Evolutionary conservation across 2,797 vertebrate species (phyloP).

Genomic region (Benthosema pterotum): DNA sequence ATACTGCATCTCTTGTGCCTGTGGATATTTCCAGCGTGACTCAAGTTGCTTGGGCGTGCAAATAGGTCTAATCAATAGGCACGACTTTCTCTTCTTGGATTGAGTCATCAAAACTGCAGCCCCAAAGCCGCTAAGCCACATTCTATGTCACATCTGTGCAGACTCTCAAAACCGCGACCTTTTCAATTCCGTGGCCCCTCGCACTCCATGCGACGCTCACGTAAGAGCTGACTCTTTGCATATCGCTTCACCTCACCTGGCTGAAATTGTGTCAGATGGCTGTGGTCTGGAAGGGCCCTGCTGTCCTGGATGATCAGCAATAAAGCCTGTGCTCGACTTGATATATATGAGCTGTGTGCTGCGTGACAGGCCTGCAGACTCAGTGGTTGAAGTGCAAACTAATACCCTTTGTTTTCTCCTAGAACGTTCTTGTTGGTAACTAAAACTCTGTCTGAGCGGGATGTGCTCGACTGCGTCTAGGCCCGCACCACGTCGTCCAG

Average conservation of each 20-base stretch:
- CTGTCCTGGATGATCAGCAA: no score
- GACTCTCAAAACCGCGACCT: constrained; percentile 70
- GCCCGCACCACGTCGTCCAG: no score
- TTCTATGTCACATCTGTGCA: constrained; percentile 58
- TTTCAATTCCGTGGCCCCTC: constrained; percentile 57
- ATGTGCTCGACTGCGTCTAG: no score
- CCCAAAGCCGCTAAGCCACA: constrained; percentile 76
- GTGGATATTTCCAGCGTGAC: constrained; percentile 72
- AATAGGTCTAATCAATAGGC: constrained; percentile 45
- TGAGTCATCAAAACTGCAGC: constrained; percentile 70
- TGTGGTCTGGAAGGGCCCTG: not conserved
- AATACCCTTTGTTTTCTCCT: no score
- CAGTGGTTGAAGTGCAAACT: no score
- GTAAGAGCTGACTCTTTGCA: constrained; percentile 20
- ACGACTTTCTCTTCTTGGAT: constrained; percentile 71
- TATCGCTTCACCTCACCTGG: constrained; percentile 6
- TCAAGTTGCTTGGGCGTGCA: constrained; percentile 28
- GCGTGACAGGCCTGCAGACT: no score
- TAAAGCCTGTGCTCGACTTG: no score
- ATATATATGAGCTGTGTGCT: no score
- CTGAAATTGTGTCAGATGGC: not conserved
- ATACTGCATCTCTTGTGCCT: constrained; percentile 27
- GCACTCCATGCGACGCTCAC: constrained; percentile 10
- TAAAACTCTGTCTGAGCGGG: no score
- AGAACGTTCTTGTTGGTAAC: no score